Conservation (phyloP, 1,140 invertebrate genomes). For the Zaprionus camerounensis region DNA sequence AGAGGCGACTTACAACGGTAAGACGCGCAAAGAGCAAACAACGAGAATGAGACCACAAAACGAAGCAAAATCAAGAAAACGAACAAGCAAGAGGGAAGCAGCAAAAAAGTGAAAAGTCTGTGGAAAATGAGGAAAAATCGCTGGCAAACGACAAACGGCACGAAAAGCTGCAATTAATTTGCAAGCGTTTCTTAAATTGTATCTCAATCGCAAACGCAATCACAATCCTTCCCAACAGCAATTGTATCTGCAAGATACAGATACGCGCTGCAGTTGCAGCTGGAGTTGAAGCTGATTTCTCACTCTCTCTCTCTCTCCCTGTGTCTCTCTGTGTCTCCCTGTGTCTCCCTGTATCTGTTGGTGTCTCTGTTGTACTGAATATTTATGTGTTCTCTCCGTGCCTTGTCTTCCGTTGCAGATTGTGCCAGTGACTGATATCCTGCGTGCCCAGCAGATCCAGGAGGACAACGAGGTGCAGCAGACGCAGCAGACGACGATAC, state of each 20-base stretch:
- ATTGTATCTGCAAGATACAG: constrained; percentile 7
- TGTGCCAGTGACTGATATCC: constrained; percentile 79
- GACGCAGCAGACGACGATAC: constrained; percentile 57
- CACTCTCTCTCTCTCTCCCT: background rate
- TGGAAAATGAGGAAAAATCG: constrained; percentile 9
- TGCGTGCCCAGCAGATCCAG: constrained; percentile 73
- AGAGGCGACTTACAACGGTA: constrained; percentile 67
- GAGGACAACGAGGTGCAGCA: constrained; percentile 70
- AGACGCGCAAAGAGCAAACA: constrained; percentile 24
- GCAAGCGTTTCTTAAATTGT: constrained; percentile 53
- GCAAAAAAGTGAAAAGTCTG: constrained; percentile 6
- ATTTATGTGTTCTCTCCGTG: constrained; percentile 48
- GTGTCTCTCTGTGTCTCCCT: background rate
- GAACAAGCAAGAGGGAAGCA: background rate
- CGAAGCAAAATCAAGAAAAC: background rate
- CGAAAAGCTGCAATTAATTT: constrained; percentile 75
- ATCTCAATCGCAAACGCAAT: constrained; percentile 54
- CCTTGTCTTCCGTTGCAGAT: constrained; percentile 62
- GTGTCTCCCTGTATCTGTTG: background rate
- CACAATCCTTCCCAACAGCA: constrained; percentile 8
- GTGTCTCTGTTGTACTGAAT: background rate
- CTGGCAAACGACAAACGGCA: constrained; percentile 43
- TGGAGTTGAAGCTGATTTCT: background rate
- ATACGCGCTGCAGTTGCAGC: background rate
- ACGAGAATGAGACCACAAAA: constrained; percentile 2